These are phyloP conservation scores for Bathybates hornii DNA, from an alignment of 2,113 vertebrate species.

Conservation along the genomic window DNA sequence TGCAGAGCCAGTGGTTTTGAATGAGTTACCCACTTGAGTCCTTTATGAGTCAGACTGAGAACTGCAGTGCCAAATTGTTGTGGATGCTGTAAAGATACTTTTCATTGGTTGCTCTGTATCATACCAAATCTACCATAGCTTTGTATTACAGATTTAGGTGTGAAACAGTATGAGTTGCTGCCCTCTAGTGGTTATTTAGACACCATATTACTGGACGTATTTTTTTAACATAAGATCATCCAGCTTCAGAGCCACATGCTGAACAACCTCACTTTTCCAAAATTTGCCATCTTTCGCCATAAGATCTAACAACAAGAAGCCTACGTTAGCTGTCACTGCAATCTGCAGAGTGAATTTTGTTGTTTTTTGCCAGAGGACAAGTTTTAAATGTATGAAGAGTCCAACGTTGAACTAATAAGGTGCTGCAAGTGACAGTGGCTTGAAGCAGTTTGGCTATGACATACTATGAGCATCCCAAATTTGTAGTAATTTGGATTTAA, in stretches of 20 bases:
- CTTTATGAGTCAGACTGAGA: neutral
- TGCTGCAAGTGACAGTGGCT: neutral
- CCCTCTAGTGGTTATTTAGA: constrained; percentile 32
- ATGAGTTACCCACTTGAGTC: neutral
- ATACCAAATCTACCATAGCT: neutral
- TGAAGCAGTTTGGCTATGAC: neutral
- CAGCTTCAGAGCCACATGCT: neutral
- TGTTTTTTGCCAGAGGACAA: neutral
- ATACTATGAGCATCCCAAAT: neutral
- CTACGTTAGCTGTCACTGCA: neutral
- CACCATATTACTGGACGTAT: neutral
- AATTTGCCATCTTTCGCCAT: neutral
- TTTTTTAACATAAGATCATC: neutral
- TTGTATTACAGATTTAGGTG: neutral
- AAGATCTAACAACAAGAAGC: neutral
- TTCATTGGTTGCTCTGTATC: neutral
- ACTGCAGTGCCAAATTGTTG: neutral
- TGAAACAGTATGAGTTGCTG: neutral
- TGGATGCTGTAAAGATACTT: neutral
- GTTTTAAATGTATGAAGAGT: neutral
- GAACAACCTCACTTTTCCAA: neutral
- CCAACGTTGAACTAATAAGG: neutral
- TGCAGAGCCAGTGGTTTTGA: neutral
- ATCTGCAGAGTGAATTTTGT: neutral
- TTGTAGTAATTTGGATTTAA: neutral